Conservation (phyloP, 30 jellyfish, hydroid and myxozoan species). For the Hydra vulgaris region DNA sequence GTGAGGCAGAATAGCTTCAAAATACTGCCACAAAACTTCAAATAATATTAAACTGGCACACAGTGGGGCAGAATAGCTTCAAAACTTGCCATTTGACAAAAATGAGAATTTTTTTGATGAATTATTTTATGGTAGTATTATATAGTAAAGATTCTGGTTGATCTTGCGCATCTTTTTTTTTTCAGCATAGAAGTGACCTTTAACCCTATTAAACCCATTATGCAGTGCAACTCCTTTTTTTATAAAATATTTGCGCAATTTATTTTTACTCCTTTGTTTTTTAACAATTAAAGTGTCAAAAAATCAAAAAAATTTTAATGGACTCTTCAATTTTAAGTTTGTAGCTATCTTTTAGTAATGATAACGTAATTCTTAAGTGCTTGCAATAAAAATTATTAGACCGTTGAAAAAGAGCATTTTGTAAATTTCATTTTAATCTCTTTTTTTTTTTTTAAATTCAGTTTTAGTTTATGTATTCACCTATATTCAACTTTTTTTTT, state of each 20-base stretch:
- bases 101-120: too few species aligned
- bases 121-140: too few species aligned
- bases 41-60: too few species aligned
- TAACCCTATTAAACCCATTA: neutral
- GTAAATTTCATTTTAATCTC: neutral
- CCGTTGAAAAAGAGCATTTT: neutral
- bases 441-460: neutral
- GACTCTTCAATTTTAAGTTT: neutral
- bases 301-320: neutral
- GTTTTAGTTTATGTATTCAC: neutral
- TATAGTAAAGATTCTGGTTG: too few species aligned
- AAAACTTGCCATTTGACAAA: too few species aligned
- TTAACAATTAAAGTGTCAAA: neutral
- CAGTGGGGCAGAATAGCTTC: too few species aligned
- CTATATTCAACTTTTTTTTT: neutral
- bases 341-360: neutral
- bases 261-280: neutral
- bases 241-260: neutral
- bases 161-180: neutral
- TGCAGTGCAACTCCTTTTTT: neutral
- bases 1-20: too few species aligned
- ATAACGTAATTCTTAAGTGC: neutral
- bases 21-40: too few species aligned
- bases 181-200: neutral
- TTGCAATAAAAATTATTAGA: neutral